Percentiles rank a stretch among this genome's conserved stretches.
These are phyloP conservation scores for Vipera ursinii DNA, from an alignment of 2,797 vertebrate genomes.

Conservation along the genomic window DNA sequence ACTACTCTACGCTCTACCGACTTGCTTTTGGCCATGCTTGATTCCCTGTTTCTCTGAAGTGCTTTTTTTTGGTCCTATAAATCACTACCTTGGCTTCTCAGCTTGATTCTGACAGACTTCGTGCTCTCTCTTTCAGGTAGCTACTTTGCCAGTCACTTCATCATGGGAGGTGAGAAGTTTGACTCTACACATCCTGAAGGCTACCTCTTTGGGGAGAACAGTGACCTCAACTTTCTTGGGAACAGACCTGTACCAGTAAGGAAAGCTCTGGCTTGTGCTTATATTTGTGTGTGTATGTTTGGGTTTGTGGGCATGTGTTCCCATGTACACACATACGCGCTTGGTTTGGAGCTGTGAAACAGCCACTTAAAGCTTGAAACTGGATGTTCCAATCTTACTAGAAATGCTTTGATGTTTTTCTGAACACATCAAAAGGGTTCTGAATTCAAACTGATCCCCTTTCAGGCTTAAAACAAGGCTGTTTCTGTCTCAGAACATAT, in stretches of 20 bases:
- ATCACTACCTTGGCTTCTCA: not conserved
- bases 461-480: not conserved
- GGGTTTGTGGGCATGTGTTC: not conserved
- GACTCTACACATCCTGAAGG: slow-evolving; percentile 96
- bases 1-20: not conserved
- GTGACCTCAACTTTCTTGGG: slow-evolving; percentile 97
- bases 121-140: slow-evolving; percentile 76
- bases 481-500: not conserved
- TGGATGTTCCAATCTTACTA: not conserved
- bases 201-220: slow-evolving; percentile 98
- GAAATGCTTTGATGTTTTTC: not conserved
- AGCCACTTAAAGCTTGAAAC: not conserved
- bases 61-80: not conserved
- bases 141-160: slow-evolving; percentile 98
- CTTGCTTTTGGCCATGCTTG: not conserved
- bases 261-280: not conserved
- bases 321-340: accelerated
- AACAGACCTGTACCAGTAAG: slow-evolving; percentile 90
- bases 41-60: not conserved
- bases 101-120: not conserved
- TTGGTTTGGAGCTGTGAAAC: not conserved
- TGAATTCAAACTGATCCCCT: not conserved
- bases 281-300: not conserved
- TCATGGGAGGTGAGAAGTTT: slow-evolving; percentile 99
- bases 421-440: not conserved